These are phyloP conservation scores for Griposia aprilina DNA, from an alignment of 2,888 invertebrate genomes.

Conservation along the genomic window DNA sequence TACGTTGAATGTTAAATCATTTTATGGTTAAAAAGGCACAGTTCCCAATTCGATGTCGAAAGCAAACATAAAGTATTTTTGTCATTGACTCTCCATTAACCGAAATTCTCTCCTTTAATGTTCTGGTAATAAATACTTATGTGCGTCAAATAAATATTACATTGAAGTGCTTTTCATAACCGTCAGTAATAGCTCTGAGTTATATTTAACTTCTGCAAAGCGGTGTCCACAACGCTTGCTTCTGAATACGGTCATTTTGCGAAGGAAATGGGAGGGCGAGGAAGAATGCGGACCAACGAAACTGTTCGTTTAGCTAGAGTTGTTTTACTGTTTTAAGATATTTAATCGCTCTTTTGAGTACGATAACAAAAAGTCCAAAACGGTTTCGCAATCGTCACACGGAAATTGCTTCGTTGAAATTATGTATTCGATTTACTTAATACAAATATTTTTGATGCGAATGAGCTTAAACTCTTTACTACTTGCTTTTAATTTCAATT, in stretches of 20 bases:
- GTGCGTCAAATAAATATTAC: constrained; percentile 56
- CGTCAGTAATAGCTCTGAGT: constrained; percentile 19
- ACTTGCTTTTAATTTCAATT: background rate
- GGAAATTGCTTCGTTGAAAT: background rate
- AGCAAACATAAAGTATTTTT: constrained; percentile 61
- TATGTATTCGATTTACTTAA: background rate
- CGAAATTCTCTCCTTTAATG: constrained; percentile 54
- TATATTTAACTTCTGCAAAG: constrained; percentile 48
- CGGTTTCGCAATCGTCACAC: background rate
- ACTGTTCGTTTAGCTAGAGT: constrained; percentile 69
- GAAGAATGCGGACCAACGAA: constrained; percentile 69
- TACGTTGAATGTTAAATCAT: constrained; percentile 62
- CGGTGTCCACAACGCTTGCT: constrained; percentile 46
- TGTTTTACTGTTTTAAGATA: constrained; percentile 64
- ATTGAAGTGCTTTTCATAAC: constrained; percentile 48
- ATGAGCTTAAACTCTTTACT: background rate
- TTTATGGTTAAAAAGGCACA: constrained; percentile 52
- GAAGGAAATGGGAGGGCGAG: constrained; percentile 65
- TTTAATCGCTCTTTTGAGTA: constrained; percentile 62
- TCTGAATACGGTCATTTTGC: constrained; percentile 72
- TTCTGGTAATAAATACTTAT: constrained; percentile 63
- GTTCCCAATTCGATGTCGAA: constrained; percentile 39
- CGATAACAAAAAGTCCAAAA: background rate
- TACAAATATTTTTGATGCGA: background rate
- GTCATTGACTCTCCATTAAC: constrained; percentile 68